phyloP scores from a whole-genome alignment of 2,888 invertebrate genomes.

The Mylabris sibirica region DNA sequence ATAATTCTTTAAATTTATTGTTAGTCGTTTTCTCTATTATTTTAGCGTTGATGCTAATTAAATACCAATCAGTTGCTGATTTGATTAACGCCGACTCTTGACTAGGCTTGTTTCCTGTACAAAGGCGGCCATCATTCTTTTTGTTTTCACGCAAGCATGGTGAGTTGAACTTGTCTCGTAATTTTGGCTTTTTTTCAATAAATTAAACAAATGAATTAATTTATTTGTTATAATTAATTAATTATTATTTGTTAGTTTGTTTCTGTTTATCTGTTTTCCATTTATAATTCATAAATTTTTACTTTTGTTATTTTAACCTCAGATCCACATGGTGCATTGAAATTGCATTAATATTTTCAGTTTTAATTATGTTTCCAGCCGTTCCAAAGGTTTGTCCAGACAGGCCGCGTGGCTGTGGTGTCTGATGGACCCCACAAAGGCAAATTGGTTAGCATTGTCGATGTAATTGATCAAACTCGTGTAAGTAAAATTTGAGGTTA shows the following conservation, averaged over 20 bases:
- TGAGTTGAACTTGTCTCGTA: slow-evolving; percentile 22
- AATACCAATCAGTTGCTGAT: slow-evolving; percentile 14
- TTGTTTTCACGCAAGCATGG: slow-evolving; percentile 39
- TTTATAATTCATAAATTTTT: slow-evolving; percentile 13
- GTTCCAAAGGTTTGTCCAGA: slow-evolving; percentile 93
- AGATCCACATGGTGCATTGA: background rate
- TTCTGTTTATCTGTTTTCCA: slow-evolving; percentile 7
- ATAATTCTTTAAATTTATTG: too few relatives aligned
- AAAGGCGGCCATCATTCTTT: slow-evolving; percentile 34
- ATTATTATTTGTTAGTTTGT: background rate
- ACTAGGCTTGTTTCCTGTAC: slow-evolving; percentile 32
- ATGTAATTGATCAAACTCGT: slow-evolving; percentile 97
- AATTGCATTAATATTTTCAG: slow-evolving; percentile 8
- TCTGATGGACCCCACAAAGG: slow-evolving; percentile 90
- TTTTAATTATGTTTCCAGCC: slow-evolving; percentile 67
- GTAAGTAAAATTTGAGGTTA: slow-evolving; percentile 59
- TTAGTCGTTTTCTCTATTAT: too few relatives aligned
- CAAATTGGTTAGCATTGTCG: slow-evolving; percentile 92
- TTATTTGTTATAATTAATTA: background rate
- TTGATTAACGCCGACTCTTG: slow-evolving; percentile 17
- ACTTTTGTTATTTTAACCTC: background rate
- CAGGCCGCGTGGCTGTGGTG: slow-evolving; percentile 96
- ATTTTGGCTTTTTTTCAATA: background rate
- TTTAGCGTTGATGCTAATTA: background rate
- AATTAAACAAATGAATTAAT: background rate